Evolutionary conservation across 2,113 vertebrate genomes (phyloP), one percentile per base, ranked within the genome.

Genomic region (Sporophila hypoxantha): DNA sequence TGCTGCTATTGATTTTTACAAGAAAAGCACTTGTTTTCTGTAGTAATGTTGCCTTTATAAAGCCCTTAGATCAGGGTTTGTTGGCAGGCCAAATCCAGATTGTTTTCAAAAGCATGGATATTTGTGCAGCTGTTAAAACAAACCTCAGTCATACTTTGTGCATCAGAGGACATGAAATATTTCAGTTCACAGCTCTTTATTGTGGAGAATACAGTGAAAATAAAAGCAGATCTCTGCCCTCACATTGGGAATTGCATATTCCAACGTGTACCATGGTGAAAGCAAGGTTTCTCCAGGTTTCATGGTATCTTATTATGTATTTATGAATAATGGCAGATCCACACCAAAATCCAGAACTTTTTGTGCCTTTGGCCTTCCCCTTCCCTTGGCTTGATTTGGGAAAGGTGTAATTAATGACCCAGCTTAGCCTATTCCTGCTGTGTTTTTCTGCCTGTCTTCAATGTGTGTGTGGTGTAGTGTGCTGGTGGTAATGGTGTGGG

Each of bases 61-160:
- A 94, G 52, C 87, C 60, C 34, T 89, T 88, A 88, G 76, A 92
- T 93, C 59, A 81, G 83, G 46, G 44, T 47, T 91, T 90, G 80
- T 87, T 92, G 87, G 88, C 94, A 91, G 69, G 82, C 65, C 82
- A 82, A 62, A 85, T 81, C 36, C 70, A 89, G 67, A 74, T 92
- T 77, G 82, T 74, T 94, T 92, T 89, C 73, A 36, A 75, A 91
- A 93, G 93, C 55, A 15, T 68, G 59, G 66, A 23, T 93, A 83
- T 94, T 90, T 89, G 70, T 85, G 69, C 89, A 93, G 90, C 93
- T 91, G 93, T 93, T 91, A 87, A 92, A 93, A 84, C 71, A 91
- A 82, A 57, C 67, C 68, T 86, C 66, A 68, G 50, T 65, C 61
- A 36, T 81, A 50, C 66, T 91, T 81, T 46, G 53, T 75, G 73